These are phyloP conservation scores for Pedicia rivosa DNA, from an alignment of 2,888 invertebrate species.

Conservation along the genomic window DNA sequence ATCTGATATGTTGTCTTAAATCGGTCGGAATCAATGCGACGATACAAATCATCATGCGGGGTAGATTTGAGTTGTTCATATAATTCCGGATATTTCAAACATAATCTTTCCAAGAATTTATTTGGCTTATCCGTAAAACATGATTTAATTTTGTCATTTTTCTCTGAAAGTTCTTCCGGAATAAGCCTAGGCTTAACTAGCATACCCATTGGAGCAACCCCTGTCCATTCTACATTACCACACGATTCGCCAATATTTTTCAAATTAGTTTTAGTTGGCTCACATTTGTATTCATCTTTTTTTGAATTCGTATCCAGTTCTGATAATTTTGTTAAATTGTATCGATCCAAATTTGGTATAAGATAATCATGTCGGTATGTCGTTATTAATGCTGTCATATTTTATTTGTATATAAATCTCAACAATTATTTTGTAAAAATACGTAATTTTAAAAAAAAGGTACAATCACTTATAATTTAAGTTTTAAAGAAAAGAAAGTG, in stretches of 20 bases:
- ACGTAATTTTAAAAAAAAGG: no score
- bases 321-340: no score
- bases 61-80: conserved; percentile 36
- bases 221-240: conserved; percentile 23
- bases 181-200: conserved; percentile 23
- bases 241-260: conserved; percentile 16
- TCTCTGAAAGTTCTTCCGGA: conserved; percentile 17
- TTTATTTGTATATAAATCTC: background rate
- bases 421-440: no score
- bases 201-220: conserved; percentile 25
- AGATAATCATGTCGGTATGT: conserved; percentile 28
- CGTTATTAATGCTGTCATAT: conserved; percentile 15
- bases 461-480: no score
- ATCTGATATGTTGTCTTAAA: conserved; percentile 40
- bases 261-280: background rate
- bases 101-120: conserved; percentile 24
- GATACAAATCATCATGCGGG: conserved; percentile 33
- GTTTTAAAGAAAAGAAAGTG: no score
- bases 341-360: conserved; percentile 20
- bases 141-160: conserved; percentile 1
- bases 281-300: background rate
- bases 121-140: conserved; percentile 24
- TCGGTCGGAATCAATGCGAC: conserved; percentile 35
- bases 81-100: conserved; percentile 36
- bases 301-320: no score